phyloP scores from a whole-genome alignment of 2,888 invertebrate genomes.

The Gerris lacustris region DNA sequence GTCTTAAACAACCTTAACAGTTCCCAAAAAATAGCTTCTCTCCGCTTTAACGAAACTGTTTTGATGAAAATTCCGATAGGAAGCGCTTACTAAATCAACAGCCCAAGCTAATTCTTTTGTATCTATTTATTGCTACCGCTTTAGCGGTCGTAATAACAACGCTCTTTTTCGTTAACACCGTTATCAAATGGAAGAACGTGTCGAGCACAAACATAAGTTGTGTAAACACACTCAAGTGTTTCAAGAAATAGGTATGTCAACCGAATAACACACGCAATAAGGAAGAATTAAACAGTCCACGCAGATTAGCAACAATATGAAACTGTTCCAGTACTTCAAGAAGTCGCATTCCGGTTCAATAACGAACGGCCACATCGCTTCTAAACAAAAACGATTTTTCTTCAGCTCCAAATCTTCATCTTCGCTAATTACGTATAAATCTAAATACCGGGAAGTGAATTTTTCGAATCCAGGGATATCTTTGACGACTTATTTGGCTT shows the following conservation, averaged over 20 bases:
- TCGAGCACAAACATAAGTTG: background rate
- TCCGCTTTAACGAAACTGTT: background rate
- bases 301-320: background rate
- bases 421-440: constrained; percentile 6
- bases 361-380: background rate
- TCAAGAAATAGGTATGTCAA: background rate
- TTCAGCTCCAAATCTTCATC: constrained; percentile 10
- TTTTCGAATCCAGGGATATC: background rate
- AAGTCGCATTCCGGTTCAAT: background rate
- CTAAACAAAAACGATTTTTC: constrained; percentile 8
- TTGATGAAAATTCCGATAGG: background rate
- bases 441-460: background rate
- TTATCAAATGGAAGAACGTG: background rate
- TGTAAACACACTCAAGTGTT: background rate
- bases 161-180: background rate
- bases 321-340: background rate
- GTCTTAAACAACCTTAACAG: constrained; percentile 5
- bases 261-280: background rate
- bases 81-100: background rate
- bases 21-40: background rate
- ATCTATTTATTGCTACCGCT: background rate
- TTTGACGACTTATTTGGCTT: background rate
- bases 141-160: background rate
- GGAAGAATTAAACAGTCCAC: background rate
- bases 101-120: background rate